A percentile compares a stretch with the other conserved stretches of the same genome.
Conservation (phyloP, 1,140 invertebrate genomes). For the Mycetomoellerius zeteki region DNA sequence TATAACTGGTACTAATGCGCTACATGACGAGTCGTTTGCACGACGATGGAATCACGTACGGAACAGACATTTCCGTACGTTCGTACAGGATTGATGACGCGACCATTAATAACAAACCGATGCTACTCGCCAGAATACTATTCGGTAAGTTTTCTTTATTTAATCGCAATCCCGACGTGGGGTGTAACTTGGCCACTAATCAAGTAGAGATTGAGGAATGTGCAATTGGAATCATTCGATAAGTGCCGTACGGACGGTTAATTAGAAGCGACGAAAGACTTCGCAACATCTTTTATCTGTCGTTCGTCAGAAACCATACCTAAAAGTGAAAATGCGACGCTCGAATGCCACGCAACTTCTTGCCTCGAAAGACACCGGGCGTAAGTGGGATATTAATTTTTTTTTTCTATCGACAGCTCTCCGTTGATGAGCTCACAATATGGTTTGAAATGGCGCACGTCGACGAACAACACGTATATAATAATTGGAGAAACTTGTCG, state of each 20-base stretch:
- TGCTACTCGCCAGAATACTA: not conserved
- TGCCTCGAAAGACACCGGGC: not conserved
- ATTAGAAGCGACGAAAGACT: not conserved
- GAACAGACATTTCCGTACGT: not conserved
- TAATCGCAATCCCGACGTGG: no score
- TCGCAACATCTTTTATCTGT: not conserved
- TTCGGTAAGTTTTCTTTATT: not conserved
- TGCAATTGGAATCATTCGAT: no score
- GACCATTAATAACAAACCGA: not conserved
- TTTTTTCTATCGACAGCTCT: conserved; percentile 43
- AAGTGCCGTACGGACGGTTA: not conserved
- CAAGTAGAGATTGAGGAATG: no score
- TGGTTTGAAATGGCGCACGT: conserved; percentile 12
- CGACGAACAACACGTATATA: conserved; percentile 8
- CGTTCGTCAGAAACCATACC: not conserved
- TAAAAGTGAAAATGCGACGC: not conserved
- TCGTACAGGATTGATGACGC: not conserved
- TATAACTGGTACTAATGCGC: not conserved
- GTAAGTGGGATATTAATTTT: conserved; percentile 10
- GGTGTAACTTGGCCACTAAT: no score
- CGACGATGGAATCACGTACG: not conserved
- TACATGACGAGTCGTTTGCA: not conserved
- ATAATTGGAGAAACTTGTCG: conserved; percentile 58
- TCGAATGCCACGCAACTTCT: not conserved
- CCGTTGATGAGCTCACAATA: conserved; percentile 35